A percentile compares a stretch with the other conserved stretches of the same genome.
Conservation (phyloP, 2,797 vertebrate genomes). For the Buphagus erythrorhynchus region DNA sequence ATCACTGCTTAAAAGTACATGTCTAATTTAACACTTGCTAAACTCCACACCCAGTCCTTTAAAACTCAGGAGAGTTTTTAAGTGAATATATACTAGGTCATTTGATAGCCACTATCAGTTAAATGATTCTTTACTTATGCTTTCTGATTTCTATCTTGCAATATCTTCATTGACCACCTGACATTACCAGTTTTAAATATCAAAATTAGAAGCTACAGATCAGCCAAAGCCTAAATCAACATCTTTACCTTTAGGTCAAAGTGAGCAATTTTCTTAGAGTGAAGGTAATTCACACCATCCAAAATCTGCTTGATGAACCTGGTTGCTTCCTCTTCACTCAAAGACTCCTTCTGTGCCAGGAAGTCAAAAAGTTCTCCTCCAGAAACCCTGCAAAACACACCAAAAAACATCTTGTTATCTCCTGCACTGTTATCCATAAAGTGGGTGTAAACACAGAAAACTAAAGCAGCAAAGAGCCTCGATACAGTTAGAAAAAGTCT, state of each 20-base stretch:
- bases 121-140: background rate
- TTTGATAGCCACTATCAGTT: background rate
- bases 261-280: conserved; percentile 91
- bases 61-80: background rate
- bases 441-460: background rate
- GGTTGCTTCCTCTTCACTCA: conserved; percentile 96
- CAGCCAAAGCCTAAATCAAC: background rate
- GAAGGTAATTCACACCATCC: conserved; percentile 92
- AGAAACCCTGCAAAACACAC: conserved; percentile 82
- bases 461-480: background rate
- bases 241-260: conserved; percentile 94
- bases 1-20: background rate
- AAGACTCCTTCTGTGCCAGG: conserved; percentile 92
- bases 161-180: background rate
- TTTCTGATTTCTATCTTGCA: background rate
- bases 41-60: background rate
- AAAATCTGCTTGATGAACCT: conserved; percentile 98
- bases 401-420: background rate
- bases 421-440: background rate
- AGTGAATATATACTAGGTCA: background rate
- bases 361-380: conserved; percentile 95
- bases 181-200: background rate
- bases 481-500: background rate
- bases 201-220: background rate
- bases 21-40: background rate